A percentile compares a stretch with the other conserved stretches of the same genome.
phyloP scores from a whole-genome alignment of 1,140 invertebrate species.

The Diorhabda carinulata region DNA sequence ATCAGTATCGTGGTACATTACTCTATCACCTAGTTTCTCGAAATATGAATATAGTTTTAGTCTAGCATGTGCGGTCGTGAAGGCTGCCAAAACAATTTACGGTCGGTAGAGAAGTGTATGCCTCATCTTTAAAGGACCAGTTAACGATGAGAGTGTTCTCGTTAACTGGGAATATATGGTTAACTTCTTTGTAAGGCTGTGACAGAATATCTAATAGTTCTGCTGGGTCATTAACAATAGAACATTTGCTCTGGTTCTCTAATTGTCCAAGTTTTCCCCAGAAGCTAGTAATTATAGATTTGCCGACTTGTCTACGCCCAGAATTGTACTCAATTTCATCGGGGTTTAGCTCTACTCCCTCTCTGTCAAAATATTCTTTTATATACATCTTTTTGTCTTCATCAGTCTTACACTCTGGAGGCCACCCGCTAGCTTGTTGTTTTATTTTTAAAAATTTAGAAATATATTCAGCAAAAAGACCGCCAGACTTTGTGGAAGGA shows the following conservation, averaged over 20 bases:
- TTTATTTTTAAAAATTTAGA: conserved; percentile 45
- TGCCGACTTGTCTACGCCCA: conserved; percentile 14
- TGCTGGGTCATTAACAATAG: too few relatives aligned
- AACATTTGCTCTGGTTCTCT: too few relatives aligned
- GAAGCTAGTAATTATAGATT: conserved; percentile 23
- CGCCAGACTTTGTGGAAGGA: conserved; percentile 11
- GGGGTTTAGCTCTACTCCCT: conserved; percentile 43
- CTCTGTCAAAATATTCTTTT: conserved; percentile 35
- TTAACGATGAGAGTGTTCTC: conserved; percentile 36
- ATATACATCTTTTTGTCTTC: conserved; percentile 27
- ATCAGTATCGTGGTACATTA: conserved; percentile 50
- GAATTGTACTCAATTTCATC: conserved; percentile 20
- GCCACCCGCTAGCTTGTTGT: conserved; percentile 43
- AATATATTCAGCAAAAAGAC: conserved; percentile 40
- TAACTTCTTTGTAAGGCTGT: conserved; percentile 31
- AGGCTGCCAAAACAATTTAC: conserved; percentile 44
- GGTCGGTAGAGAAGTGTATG: conserved; percentile 6
- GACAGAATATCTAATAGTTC: too few relatives aligned
- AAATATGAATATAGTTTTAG: conserved; percentile 41
- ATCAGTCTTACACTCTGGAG: conserved; percentile 31
- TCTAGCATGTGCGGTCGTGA: conserved; percentile 43
- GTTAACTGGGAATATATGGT: conserved; percentile 27
- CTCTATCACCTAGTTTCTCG: conserved; percentile 39
- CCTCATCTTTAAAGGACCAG: conserved; percentile 26
- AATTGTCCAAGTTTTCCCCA: conserved; percentile 27